A percentile compares a stretch with the other conserved stretches of the same genome.
phyloP scores from a whole-genome alignment of 2,888 invertebrate genomes.

The Sphecodes monilicornis region DNA sequence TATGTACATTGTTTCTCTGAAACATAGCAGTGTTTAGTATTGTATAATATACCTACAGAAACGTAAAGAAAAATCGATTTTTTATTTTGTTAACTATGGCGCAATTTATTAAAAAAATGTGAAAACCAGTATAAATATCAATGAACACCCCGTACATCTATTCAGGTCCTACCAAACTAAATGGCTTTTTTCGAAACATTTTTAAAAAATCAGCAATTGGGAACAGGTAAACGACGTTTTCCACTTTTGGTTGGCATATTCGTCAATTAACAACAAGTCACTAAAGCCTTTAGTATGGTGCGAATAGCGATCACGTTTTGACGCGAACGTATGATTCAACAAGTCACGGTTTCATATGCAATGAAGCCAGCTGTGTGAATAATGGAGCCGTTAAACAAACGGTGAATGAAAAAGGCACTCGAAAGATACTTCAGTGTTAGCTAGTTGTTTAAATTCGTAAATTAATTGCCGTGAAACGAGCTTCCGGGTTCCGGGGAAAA shows the following conservation, averaged over 20 bases:
- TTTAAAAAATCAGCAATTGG: neutral
- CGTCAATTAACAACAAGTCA: neutral
- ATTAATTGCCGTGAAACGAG: constrained; percentile 18
- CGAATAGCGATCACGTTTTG: neutral
- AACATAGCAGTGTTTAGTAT: too few species aligned
- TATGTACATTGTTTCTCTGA: too few species aligned
- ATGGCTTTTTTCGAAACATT: neutral
- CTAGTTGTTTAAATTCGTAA: neutral
- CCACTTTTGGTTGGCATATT: too few species aligned
- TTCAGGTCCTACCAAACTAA: too few species aligned
- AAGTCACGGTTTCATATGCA: neutral
- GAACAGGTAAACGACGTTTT: too few species aligned
- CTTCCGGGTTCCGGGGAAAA: neutral
- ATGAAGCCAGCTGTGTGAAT: neutral
- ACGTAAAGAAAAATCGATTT: too few species aligned
- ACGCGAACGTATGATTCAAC: neutral
- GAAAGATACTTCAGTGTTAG: neutral
- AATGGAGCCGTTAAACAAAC: neutral
- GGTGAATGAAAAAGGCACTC: neutral
- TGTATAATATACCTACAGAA: too few species aligned
- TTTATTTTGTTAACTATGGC: too few species aligned
- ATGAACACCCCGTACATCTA: too few species aligned
- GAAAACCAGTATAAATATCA: too few species aligned
- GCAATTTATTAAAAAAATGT: too few species aligned
- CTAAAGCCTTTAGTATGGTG: neutral